Conservation (phyloP, 1,140 invertebrate genomes). For the Venturia canescens region DNA sequence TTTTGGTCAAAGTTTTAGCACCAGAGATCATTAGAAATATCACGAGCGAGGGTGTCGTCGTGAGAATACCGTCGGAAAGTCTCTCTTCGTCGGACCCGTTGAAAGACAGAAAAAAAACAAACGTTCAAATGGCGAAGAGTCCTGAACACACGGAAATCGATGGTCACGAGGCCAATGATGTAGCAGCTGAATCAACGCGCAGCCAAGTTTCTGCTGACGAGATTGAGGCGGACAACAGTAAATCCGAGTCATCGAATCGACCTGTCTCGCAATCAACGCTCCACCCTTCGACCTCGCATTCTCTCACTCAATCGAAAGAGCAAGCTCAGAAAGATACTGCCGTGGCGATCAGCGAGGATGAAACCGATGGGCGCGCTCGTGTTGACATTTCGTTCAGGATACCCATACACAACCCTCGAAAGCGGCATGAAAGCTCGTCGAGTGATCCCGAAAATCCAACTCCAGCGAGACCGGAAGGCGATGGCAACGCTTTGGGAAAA, state of each 20-base stretch:
- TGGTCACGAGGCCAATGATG: not conserved
- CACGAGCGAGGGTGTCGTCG: constrained; percentile 44
- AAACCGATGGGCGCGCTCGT: constrained; percentile 37
- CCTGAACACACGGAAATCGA: too few relatives aligned
- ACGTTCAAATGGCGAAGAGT: too few relatives aligned
- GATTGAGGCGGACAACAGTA: not conserved
- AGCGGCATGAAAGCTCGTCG: not conserved
- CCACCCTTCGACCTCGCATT: not conserved
- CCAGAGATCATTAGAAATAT: constrained; percentile 47
- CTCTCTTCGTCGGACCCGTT: too few relatives aligned
- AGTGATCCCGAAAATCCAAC: not conserved
- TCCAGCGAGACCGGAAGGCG: not conserved
- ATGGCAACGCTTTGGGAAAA: not conserved
- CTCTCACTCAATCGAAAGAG: not conserved
- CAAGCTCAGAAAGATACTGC: constrained; percentile 32
- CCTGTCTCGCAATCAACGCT: not conserved
- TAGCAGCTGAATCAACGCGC: not conserved
- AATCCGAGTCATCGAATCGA: not conserved
- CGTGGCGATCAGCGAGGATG: constrained; percentile 46
- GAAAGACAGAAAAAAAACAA: too few relatives aligned
- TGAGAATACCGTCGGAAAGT: constrained; percentile 41
- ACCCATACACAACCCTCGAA: constrained; percentile 28
- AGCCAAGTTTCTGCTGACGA: not conserved
- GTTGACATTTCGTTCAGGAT: constrained; percentile 46
- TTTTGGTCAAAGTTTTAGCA: constrained; percentile 47